These are phyloP conservation scores for Halichondria panicea DNA, from an alignment of 37 sponge, comb jelly and placozoan genomes.

Conservation along the genomic window DNA sequence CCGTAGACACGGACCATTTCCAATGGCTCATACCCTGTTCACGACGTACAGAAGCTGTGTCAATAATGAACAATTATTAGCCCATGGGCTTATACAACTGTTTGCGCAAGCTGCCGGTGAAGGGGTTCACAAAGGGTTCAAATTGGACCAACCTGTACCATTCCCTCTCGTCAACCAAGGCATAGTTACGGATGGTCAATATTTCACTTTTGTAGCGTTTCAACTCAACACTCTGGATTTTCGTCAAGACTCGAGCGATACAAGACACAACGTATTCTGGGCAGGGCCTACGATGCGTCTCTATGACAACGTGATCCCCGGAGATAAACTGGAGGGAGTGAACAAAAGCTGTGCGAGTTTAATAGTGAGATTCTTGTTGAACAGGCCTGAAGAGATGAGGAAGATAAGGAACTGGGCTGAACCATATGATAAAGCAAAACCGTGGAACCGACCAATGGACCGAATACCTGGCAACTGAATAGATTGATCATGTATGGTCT, in stretches of 20 bases:
- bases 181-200: conserved; percentile 65
- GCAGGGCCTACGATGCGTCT: conserved; percentile 62
- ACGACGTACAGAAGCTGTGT: conserved; percentile 14
- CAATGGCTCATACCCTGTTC: conserved; percentile 72
- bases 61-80: conserved; percentile 23
- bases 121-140: conserved; percentile 73
- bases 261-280: conserved; percentile 60
- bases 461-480: too few species aligned
- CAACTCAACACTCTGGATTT: conserved; percentile 81
- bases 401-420: too few species aligned
- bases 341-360: conserved; percentile 53
- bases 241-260: conserved; percentile 5
- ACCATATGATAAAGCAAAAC: too few species aligned
- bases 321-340: conserved; percentile 25
- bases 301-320: conserved; percentile 15
- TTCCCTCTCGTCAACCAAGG: conserved; percentile 67
- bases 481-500: too few species aligned
- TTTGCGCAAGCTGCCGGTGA: conserved; percentile 68
- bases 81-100: conserved; percentile 70
- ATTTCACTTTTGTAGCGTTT: conserved; percentile 72
- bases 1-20: conserved; percentile 28
- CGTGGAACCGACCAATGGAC: too few species aligned
- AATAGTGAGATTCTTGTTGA: conserved; percentile 52
- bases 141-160: conserved; percentile 41
- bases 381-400: too few species aligned